A percentile compares a stretch with the other conserved stretches of the same genome.
Conservation (phyloP, 2,888 invertebrate species). For the Melanostoma mellinum region DNA sequence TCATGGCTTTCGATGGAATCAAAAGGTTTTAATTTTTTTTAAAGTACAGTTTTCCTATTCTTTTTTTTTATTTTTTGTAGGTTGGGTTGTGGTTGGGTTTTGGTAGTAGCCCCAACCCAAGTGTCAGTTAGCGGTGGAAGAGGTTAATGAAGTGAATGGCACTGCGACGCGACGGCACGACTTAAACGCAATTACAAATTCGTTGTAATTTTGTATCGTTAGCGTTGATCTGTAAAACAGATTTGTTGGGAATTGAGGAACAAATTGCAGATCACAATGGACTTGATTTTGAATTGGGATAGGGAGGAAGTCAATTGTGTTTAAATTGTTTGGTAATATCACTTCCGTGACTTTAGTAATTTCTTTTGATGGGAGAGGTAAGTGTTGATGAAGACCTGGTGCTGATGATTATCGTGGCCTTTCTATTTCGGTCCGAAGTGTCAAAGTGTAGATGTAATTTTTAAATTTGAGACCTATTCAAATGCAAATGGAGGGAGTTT, state of each 20-base stretch:
- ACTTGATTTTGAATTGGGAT: neutral
- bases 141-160: conserved; percentile 61
- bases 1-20: conserved; percentile 14
- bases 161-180: conserved; percentile 38
- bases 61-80: conserved; percentile 26
- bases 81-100: conserved; percentile 16
- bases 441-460: no score
- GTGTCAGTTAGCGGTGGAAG: conserved; percentile 42
- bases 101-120: conserved; percentile 12
- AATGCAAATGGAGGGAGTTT: no score
- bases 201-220: conserved; percentile 30
- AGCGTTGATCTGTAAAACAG: conserved; percentile 14
- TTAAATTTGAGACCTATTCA: no score
- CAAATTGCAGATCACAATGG: conserved; percentile 2
- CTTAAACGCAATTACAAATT: conserved; percentile 32
- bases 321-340: neutral
- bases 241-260: conserved; percentile 2
- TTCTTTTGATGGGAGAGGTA: neutral
- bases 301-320: neutral
- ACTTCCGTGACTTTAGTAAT: conserved; percentile 1
- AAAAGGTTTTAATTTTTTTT: conserved; percentile 13
- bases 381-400: no score
- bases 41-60: neutral
- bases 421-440: no score
- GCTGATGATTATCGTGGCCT: no score